Percentiles rank a stretch among this genome's conserved stretches.
phyloP scores from a whole-genome alignment of 2,797 vertebrate species.

The Pangasius larnaudii region DNA sequence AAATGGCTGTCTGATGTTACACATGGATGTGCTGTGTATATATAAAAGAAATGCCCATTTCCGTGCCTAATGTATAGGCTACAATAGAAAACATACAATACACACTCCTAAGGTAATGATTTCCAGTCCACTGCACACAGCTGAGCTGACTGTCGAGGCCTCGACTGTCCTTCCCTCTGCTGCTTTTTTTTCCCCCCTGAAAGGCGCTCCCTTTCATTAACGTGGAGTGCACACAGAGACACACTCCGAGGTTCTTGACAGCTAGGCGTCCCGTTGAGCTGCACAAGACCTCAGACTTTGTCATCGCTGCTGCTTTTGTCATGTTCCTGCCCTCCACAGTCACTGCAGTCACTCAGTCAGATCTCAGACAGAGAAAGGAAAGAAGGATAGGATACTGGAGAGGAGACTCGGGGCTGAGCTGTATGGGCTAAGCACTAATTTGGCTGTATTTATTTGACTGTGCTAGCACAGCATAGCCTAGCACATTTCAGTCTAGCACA shows the following conservation, averaged over 20 bases:
- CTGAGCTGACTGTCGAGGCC: constrained; percentile 37
- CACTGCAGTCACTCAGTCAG: constrained; percentile 37
- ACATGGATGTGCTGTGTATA: background rate
- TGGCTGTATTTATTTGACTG: constrained; percentile 49
- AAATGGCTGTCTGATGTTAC: background rate
- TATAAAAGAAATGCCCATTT: background rate
- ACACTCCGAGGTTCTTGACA: constrained; percentile 50
- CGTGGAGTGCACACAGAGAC: constrained; percentile 42
- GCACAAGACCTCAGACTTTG: constrained; percentile 53
- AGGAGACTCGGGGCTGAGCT: constrained; percentile 39
- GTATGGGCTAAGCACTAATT: constrained; percentile 42
- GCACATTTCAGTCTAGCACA: constrained; percentile 30
- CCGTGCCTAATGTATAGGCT: background rate
- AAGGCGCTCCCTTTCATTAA: constrained; percentile 48
- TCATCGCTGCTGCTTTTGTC: constrained; percentile 39
- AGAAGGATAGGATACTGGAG: constrained; percentile 26
- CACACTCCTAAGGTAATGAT: constrained; percentile 29
- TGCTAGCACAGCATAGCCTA: constrained; percentile 22
- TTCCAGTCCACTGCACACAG: constrained; percentile 48
- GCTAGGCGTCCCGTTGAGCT: constrained; percentile 42
- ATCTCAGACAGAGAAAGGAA: constrained; percentile 14
- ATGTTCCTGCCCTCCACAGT: constrained; percentile 31
- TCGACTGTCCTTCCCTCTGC: constrained; percentile 22
- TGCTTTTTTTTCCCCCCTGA: background rate
- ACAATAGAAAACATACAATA: constrained; percentile 2